phyloP scores from a whole-genome alignment of 1,140 invertebrate genomes.

The Trissolcus basalis region DNA sequence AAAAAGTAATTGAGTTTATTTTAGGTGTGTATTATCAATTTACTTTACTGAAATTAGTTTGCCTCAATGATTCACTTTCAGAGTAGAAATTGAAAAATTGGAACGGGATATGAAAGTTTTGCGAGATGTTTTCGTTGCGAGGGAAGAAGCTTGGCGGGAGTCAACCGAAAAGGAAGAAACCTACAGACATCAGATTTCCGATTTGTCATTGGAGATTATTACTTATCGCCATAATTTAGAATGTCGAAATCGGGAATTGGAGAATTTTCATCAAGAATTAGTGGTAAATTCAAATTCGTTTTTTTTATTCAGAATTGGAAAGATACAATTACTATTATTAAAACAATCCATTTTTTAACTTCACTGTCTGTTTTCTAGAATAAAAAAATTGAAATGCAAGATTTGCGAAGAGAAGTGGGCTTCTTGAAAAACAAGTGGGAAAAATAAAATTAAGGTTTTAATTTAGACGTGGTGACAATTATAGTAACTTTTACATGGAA shows the following conservation, averaged over 20 bases:
- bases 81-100: slow-evolving; percentile 66
- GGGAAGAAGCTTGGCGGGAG: slow-evolving; percentile 66
- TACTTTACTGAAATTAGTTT: background rate
- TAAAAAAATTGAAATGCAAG: slow-evolving; percentile 21
- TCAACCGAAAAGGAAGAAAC: slow-evolving; percentile 64
- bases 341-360: background rate
- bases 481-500: background rate
- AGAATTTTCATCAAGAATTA: slow-evolving; percentile 49
- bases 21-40: background rate
- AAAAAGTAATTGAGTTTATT: slow-evolving; percentile 19
- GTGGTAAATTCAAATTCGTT: slow-evolving; percentile 43
- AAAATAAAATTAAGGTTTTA: slow-evolving; percentile 7
- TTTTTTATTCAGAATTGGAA: background rate
- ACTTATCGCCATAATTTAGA: slow-evolving; percentile 66
- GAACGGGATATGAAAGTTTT: slow-evolving; percentile 67
- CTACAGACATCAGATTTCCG: slow-evolving; percentile 66
- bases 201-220: slow-evolving; percentile 64
- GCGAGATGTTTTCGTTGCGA: slow-evolving; percentile 61
- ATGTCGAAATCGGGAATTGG: slow-evolving; percentile 62
- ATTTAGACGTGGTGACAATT: background rate
- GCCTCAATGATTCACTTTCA: slow-evolving; percentile 12
- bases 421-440: slow-evolving; percentile 12
- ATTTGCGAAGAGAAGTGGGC: slow-evolving; percentile 21
- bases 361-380: slow-evolving; percentile 11
- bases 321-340: too few species aligned